phyloP scores from a whole-genome alignment of 2,888 invertebrate genomes.

The Pristionchus entomophagus region DNA sequence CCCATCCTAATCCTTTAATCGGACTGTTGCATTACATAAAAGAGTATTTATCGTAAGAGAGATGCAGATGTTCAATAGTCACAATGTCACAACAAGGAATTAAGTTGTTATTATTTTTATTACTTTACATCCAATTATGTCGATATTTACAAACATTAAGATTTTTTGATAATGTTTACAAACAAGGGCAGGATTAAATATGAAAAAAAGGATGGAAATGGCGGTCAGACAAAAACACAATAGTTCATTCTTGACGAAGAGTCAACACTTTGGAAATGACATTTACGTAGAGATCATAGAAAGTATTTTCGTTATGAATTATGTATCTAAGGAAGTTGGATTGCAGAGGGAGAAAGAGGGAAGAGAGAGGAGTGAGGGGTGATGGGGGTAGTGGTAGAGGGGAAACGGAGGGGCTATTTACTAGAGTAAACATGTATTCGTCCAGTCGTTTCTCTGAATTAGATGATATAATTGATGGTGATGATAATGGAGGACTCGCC shows the following conservation, averaged over 20 bases:
- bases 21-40: background rate
- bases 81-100: too few relatives aligned
- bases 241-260: background rate
- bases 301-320: background rate
- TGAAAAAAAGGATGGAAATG: background rate
- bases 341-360: background rate
- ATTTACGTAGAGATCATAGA: background rate
- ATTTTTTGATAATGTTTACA: background rate
- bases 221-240: background rate
- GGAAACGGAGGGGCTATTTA: background rate
- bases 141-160: background rate
- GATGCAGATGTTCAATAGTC: too few relatives aligned
- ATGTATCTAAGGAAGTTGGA: background rate
- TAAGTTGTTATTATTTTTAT: too few relatives aligned
- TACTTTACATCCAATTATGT: background rate
- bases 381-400: background rate
- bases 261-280: background rate
- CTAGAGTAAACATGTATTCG: background rate
- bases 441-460: background rate
- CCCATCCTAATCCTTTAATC: conserved; percentile 13
- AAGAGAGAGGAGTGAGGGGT: background rate
- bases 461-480: background rate
- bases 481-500: background rate
- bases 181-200: background rate
- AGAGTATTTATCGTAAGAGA: background rate